Conservation (phyloP, 2,888 invertebrate genomes). For the Drosophila merina region DNA sequence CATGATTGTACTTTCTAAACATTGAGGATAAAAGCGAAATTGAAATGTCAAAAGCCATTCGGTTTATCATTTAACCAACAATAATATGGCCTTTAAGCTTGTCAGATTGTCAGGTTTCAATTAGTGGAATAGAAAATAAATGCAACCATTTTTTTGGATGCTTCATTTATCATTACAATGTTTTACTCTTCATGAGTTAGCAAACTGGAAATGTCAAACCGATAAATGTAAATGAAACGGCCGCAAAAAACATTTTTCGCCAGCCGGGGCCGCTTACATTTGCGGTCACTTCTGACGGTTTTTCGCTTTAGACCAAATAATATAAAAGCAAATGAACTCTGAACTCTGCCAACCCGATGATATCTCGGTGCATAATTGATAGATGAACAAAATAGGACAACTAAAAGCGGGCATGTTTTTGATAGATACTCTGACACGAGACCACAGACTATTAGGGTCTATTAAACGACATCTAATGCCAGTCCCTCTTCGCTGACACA, state of each 20-base stretch:
- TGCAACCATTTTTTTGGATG: background rate
- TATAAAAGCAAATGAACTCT: conserved; percentile 47
- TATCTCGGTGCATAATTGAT: conserved; percentile 59
- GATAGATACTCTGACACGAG: conserved; percentile 31
- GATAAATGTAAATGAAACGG: conserved; percentile 43
- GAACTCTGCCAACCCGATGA: conserved; percentile 26
- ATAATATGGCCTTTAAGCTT: background rate
- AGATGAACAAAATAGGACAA: conserved; percentile 40
- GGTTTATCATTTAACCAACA: background rate
- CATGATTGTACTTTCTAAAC: too few species aligned
- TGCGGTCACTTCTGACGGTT: conserved; percentile 57
- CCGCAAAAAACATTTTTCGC: conserved; percentile 36
- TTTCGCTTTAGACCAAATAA: conserved; percentile 34
- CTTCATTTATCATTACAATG: background rate
- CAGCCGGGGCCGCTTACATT: conserved; percentile 28
- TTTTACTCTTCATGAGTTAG: conserved; percentile 1
- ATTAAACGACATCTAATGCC: conserved; percentile 72
- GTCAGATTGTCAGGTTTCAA: background rate
- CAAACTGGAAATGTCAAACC: conserved; percentile 49
- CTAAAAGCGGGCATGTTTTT: conserved; percentile 19
- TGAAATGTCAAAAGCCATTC: background rate
- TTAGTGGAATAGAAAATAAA: background rate
- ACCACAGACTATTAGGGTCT: conserved; percentile 75
- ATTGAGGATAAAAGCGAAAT: too few species aligned
- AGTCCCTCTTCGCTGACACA: conserved; percentile 27